phyloP scores from a whole-genome alignment of 2,888 invertebrate genomes.

The Chelonus formosanus region DNA sequence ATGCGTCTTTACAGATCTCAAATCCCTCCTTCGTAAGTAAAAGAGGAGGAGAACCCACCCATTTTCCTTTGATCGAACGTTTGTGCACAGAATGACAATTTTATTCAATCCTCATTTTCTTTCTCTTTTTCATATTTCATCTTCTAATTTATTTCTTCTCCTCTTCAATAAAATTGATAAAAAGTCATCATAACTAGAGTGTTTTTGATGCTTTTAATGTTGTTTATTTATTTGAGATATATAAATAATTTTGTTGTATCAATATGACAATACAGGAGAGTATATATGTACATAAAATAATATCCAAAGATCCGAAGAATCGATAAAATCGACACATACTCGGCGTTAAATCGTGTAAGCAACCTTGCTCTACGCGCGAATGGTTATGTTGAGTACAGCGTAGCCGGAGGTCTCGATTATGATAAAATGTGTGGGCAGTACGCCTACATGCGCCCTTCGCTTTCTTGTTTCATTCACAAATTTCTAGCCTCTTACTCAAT shows the following conservation, averaged over 20 bases:
- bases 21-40: slow-evolving; percentile 29
- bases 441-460: slow-evolving; percentile 46
- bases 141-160: background rate
- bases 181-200: too few relatives aligned
- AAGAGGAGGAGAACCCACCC: slow-evolving; percentile 31
- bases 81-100: slow-evolving; percentile 58
- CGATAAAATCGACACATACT: slow-evolving; percentile 37
- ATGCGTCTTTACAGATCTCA: background rate
- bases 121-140: slow-evolving; percentile 23
- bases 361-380: slow-evolving; percentile 57
- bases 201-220: too few relatives aligned
- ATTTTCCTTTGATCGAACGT: slow-evolving; percentile 44
- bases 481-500: slow-evolving; percentile 21
- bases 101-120: slow-evolving; percentile 46
- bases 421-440: slow-evolving; percentile 55
- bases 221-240: background rate
- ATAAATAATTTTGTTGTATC: too few relatives aligned
- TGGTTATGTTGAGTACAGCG: slow-evolving; percentile 57
- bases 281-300: too few relatives aligned
- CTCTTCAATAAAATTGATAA: too few relatives aligned
- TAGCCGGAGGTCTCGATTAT: slow-evolving; percentile 62
- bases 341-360: slow-evolving; percentile 43
- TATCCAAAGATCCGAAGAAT: background rate
- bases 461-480: slow-evolving; percentile 37
- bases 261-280: too few relatives aligned